Percentiles rank a stretch among this genome's conserved stretches.
Evolutionary conservation across 2,888 invertebrate genomes (phyloP).

Genomic region (Pollenia labialis): DNA sequence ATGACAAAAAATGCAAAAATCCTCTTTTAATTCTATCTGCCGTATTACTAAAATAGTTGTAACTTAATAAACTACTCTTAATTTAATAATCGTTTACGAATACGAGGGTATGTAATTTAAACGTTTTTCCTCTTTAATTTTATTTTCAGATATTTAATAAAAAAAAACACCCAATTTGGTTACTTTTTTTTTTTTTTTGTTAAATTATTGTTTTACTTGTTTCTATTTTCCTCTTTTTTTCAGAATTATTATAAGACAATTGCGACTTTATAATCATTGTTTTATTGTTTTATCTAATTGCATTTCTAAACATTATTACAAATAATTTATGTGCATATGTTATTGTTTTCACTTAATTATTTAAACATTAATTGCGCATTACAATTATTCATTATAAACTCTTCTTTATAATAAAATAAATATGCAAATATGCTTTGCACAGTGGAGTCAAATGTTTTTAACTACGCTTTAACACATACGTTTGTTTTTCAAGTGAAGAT

Average conservation of each 20-base stretch:
- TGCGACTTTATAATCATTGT: neutral
- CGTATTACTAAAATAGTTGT: too few species aligned
- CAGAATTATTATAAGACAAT: neutral
- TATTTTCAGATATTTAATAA: too few species aligned
- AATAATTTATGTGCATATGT: too few species aligned
- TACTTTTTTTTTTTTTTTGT: too few species aligned
- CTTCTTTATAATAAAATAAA: neutral
- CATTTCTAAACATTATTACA: constrained; percentile 1
- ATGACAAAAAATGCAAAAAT: too few species aligned
- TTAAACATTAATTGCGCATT: constrained; percentile 14
- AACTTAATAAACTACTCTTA: too few species aligned
- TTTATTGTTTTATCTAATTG: constrained; percentile 9
- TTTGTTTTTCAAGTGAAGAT: neutral
- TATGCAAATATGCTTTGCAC: neutral
- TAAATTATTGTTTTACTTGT: too few species aligned
- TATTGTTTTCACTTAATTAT: constrained; percentile 4
- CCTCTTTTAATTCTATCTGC: too few species aligned
- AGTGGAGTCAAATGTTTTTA: neutral
- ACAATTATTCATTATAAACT: constrained; percentile 14
- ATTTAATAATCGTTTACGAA: too few species aligned
- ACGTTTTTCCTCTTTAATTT: too few species aligned
- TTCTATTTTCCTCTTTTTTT: neutral
- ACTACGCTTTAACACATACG: neutral
- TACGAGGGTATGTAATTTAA: too few species aligned
- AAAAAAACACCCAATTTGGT: too few species aligned